phyloP scores from a whole-genome alignment of 2,797 vertebrate species.

The Hemibagrus guttatus region DNA sequence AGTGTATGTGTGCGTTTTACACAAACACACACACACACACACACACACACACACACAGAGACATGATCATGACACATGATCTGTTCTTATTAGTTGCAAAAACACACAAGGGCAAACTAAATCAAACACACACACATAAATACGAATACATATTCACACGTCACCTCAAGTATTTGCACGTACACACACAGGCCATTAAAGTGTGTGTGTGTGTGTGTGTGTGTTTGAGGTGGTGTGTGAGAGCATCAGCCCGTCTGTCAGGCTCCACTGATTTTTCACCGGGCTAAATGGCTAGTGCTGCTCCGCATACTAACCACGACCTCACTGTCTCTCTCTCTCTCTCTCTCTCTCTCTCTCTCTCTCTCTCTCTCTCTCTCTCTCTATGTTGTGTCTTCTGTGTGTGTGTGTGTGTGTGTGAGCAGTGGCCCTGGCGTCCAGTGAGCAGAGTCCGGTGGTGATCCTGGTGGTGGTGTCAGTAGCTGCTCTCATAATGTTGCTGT shows the following conservation, averaged over 20 bases:
- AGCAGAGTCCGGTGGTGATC: conserved; percentile 86
- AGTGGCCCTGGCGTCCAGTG: conserved; percentile 85
- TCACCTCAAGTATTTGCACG: conserved; percentile 20
- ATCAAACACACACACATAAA: neutral
- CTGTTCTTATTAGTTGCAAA: neutral
- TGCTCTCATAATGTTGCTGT: conserved; percentile 86
- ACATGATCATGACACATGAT: neutral
- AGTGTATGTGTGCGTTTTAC: neutral
- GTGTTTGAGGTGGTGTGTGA: neutral
- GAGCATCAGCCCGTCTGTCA: conserved; percentile 43
- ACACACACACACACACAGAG: conserved; percentile 12
- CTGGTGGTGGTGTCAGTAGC: conserved; percentile 84
- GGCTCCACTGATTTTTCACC: conserved; percentile 44
- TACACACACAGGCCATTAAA: conserved; percentile 28
- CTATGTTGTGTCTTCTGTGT: conserved; percentile 26
- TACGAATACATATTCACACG: neutral
- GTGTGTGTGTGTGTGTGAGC: conserved; percentile 32
- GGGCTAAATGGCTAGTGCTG: conserved; percentile 30
- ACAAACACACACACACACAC: neutral
- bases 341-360: neutral
- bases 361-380: neutral
- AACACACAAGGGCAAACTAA: neutral
- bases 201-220: neutral
- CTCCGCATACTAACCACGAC: conserved; percentile 51
- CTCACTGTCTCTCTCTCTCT: neutral